Evolutionary conservation across 2,888 invertebrate genomes (phyloP).

Genomic region (Hedya salicella): DNA sequence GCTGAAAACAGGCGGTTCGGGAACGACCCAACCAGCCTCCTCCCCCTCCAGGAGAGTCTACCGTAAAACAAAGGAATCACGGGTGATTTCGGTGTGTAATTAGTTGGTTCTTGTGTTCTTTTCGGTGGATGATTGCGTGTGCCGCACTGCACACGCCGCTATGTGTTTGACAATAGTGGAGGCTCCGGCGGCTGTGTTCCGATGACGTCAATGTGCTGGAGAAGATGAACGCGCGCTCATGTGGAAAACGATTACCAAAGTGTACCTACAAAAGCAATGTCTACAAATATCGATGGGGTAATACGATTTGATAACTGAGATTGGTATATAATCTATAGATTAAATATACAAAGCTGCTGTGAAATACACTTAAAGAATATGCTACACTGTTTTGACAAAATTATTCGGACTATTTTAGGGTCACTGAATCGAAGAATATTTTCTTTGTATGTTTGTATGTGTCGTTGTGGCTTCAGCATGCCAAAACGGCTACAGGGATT

Average conservation of each 20-base stretch:
- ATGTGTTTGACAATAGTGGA: slow-evolving; percentile 82
- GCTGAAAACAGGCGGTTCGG: slow-evolving; percentile 53
- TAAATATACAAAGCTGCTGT: too few species aligned
- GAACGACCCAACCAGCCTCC: slow-evolving; percentile 54
- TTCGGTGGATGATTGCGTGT: slow-evolving; percentile 70
- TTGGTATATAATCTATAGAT: not conserved
- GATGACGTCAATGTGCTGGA: slow-evolving; percentile 78
- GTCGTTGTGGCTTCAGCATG: too few species aligned
- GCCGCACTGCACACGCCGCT: slow-evolving; percentile 84
- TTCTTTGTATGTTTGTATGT: too few species aligned
- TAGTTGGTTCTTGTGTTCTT: slow-evolving; percentile 43
- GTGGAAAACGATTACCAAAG: slow-evolving; percentile 57
- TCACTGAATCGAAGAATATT: too few species aligned
- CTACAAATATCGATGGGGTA: slow-evolving; percentile 11
- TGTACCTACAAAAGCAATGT: slow-evolving; percentile 39
- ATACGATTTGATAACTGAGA: not conserved
- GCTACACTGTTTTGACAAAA: too few species aligned
- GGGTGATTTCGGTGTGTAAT: slow-evolving; percentile 40
- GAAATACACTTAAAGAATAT: too few species aligned
- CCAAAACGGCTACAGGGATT: too few species aligned
- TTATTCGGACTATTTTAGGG: too few species aligned
- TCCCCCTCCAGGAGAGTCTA: slow-evolving; percentile 40
- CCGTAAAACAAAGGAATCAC: slow-evolving; percentile 42
- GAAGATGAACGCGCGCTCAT: slow-evolving; percentile 58
- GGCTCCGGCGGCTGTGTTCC: slow-evolving; percentile 72